Base-by-base conservation (phyloP, 1,140 invertebrate species). In the Solen grandis region DNA sequence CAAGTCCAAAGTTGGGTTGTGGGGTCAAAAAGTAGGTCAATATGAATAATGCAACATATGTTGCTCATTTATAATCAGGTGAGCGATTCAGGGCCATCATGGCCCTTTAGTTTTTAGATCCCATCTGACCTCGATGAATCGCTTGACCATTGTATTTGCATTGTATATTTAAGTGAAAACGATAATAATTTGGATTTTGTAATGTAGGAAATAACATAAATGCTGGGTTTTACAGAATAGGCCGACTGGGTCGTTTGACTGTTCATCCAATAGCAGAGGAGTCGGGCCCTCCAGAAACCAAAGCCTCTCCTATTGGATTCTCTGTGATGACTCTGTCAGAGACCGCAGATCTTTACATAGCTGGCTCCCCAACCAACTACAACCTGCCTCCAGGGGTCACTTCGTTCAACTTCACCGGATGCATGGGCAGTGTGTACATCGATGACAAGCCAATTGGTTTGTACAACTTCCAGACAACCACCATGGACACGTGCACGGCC, bases 371-470 rank as follows among this genome's bases (percentile, higher is more conserved):
- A 0, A 25, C 25, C 8, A 54, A 16, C 27, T 68, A 60, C 0
- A 31, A 27, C 8, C 3, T 88, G 60, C 86, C 89, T 66, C 41
- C 83, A 16, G 87, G 88, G 29, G 52, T 93, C 5, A 88, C 88
- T 38, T 79, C 89, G 1, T 82, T 87, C 57, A 89, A 88, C 16
- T 92, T 94, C 83, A 85, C 86, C 22, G 97, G 96, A 0, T 97
- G 97, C 70, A 93, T 98, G 5, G 94, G 97, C 89, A 94, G 96
- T 79, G 92, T 98, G 0, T 93, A 93, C 78, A 92, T 97, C 0
- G 96, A 98, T 91, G 95, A 95, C 8, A 94, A 95, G 35, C 94
- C 94, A 0, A 92, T 99, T 54, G 97, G 97, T 0, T 92, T 98
- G 0, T 99, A 96, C 96, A 97, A 98, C 91, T 99, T 98, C 93